Evolutionary conservation across 2,888 invertebrate species (phyloP).

Genomic region (Tetragonula carbonaria): DNA sequence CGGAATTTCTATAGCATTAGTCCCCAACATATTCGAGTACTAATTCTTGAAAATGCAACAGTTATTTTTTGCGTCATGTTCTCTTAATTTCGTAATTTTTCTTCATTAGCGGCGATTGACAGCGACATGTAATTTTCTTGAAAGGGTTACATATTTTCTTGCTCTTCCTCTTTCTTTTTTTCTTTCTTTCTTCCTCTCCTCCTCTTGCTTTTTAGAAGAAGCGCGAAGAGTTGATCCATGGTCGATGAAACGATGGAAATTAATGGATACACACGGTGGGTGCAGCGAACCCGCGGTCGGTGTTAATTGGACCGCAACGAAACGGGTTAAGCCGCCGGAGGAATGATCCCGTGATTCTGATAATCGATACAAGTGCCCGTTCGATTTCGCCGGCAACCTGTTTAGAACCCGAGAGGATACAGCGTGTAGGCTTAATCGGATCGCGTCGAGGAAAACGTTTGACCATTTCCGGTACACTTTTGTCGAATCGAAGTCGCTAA

Average conservation of each 20-base stretch:
- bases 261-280: constrained; percentile 47
- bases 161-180: too few species aligned
- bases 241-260: constrained; percentile 45
- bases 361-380: constrained; percentile 52
- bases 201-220: neutral
- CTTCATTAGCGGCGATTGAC: too few species aligned
- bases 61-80: too few species aligned
- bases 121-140: too few species aligned
- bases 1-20: too few species aligned
- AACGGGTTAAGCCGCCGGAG: constrained; percentile 50
- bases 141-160: too few species aligned
- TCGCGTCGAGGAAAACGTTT: constrained; percentile 10
- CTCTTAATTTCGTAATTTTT: too few species aligned
- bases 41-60: too few species aligned
- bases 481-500: neutral
- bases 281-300: constrained; percentile 33
- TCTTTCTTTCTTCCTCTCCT: too few species aligned
- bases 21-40: too few species aligned
- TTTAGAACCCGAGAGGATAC: neutral
- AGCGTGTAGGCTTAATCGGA: constrained; percentile 32
- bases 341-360: constrained; percentile 51
- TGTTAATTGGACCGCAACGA: constrained; percentile 53
- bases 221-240: neutral
- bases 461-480: constrained; percentile 11
- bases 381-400: constrained; percentile 33